Conservation (phyloP, 2,797 vertebrate species). For the Chaetophractus vellerosus region DNA sequence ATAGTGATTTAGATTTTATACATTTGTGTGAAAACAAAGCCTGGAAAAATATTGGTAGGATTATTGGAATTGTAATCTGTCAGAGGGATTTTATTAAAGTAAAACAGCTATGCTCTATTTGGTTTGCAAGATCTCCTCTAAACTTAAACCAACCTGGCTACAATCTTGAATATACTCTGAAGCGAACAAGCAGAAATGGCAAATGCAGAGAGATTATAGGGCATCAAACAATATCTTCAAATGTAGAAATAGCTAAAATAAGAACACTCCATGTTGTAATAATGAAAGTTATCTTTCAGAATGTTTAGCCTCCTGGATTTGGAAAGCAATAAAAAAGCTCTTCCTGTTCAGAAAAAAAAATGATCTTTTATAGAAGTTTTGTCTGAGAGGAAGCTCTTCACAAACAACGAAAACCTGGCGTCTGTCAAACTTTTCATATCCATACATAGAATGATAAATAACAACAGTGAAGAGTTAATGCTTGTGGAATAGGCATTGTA, state of each 20-base stretch:
- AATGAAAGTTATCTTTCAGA: constrained; percentile 85
- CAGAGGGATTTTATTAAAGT: constrained; percentile 81
- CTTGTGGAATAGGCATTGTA: not conserved
- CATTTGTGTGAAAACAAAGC: constrained; percentile 75
- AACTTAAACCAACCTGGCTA: constrained; percentile 76
- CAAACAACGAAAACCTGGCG: constrained; percentile 23
- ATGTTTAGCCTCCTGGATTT: constrained; percentile 80
- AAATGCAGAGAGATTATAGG: constrained; percentile 82
- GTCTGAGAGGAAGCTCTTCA: not conserved
- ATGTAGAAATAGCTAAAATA: constrained; percentile 83
- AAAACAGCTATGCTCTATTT: constrained; percentile 79
- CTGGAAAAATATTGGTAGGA: constrained; percentile 71
- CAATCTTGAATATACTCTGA: constrained; percentile 81
- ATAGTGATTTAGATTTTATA: constrained; percentile 72
- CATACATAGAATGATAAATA: not conserved
- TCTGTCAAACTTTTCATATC: not conserved
- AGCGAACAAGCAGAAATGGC: constrained; percentile 86
- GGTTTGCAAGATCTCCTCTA: constrained; percentile 82
- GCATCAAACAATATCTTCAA: constrained; percentile 85
- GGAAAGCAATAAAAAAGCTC: constrained; percentile 77
- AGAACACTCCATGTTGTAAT: constrained; percentile 80
- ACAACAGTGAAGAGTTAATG: not conserved
- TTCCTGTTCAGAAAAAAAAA: constrained; percentile 67
- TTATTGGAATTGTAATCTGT: constrained; percentile 58
- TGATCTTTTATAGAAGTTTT: constrained; percentile 67